Base-by-base conservation (phyloP, 1,140 invertebrate genomes). In the Agrilus planipennis region DNA sequence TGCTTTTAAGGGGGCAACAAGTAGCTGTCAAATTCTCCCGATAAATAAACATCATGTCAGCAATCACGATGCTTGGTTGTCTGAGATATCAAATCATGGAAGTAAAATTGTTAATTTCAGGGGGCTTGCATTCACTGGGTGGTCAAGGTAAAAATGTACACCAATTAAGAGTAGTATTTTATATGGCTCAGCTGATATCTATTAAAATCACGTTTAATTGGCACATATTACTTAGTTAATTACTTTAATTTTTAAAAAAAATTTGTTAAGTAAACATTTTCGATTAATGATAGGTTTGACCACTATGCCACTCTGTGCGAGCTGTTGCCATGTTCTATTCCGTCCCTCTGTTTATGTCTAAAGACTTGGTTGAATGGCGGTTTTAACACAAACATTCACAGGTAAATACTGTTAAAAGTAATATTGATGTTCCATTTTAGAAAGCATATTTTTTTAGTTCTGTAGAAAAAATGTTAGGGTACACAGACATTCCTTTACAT, bases 281-380 rank as follows among this genome's bases (percentile, higher is more conserved):
- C 2, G 10, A n/a, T 14, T 11, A 20, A 20, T 69, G 64, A 42
- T 52, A 80, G 79, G 48, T 94, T 89, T 58, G 89, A 94, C 60
- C 90, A 94, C 59, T 89, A 86, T 64, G 84, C 86, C 1, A 80
- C 85, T 0, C 63, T 95, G 12, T 90, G 87, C 59, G 90, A 95
- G 60, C 63, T 93, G 16, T 58, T 95, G 25, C 79, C 82, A 1
- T 70, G 73, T 1, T 73, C 77, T 2, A 54, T 94, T 40, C 89
- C 89, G 0, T 74, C 72, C n/a, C 54, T 81, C 30, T 71, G 67
- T 3, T 53, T 71, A 6, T 80, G 77, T 54, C 50, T 81, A 12
- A 70, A 66, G 43, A 63, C 71, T 1, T 75, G 74, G 68, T 53
- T 66, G 0, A 58, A 64, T 31, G 66, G 65, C 32, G 63, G 65